phyloP scores from a whole-genome alignment of 2,888 invertebrate genomes.

The Epinotia ramella region DNA sequence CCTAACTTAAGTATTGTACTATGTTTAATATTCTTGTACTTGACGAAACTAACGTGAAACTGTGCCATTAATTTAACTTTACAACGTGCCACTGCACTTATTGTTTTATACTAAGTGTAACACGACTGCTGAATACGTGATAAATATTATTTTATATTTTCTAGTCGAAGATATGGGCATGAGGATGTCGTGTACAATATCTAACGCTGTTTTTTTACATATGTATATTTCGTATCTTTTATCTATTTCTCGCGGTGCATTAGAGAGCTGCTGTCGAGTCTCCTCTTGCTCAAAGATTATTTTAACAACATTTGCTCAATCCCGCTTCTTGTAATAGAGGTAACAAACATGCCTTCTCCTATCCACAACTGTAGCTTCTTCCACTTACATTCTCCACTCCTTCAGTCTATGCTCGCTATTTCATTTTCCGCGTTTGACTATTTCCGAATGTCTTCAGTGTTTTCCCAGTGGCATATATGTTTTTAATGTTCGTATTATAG shows the following conservation, averaged over 20 bases:
- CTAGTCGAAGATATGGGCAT: slow-evolving; percentile 80
- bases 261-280: slow-evolving; percentile 75
- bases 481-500: slow-evolving; percentile 75
- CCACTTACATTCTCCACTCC: slow-evolving; percentile 8
- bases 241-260: slow-evolving; percentile 55
- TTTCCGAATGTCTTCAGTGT: slow-evolving; percentile 58
- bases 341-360: slow-evolving; percentile 29
- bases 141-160: slow-evolving; percentile 80
- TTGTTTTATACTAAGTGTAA: slow-evolving; percentile 79
- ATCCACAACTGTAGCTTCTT: slow-evolving; percentile 11
- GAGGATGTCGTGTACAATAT: slow-evolving; percentile 74
- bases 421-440: slow-evolving; percentile 56
- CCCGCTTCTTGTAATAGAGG: slow-evolving; percentile 57
- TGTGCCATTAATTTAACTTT: slow-evolving; percentile 85
- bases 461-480: slow-evolving; percentile 74
- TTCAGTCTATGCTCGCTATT: slow-evolving; percentile 34
- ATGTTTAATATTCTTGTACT: slow-evolving; percentile 74
- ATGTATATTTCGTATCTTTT: slow-evolving; percentile 46
- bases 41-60: slow-evolving; percentile 84
- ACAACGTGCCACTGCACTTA: slow-evolving; percentile 82
- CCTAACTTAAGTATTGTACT: slow-evolving; percentile 65
- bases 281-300: slow-evolving; percentile 82
- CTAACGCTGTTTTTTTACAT: slow-evolving; percentile 58
- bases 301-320: slow-evolving; percentile 84
- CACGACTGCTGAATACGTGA: slow-evolving; percentile 83